Base-by-base conservation (phyloP, 2,113 vertebrate species). In the Chrysemys picta region DNA sequence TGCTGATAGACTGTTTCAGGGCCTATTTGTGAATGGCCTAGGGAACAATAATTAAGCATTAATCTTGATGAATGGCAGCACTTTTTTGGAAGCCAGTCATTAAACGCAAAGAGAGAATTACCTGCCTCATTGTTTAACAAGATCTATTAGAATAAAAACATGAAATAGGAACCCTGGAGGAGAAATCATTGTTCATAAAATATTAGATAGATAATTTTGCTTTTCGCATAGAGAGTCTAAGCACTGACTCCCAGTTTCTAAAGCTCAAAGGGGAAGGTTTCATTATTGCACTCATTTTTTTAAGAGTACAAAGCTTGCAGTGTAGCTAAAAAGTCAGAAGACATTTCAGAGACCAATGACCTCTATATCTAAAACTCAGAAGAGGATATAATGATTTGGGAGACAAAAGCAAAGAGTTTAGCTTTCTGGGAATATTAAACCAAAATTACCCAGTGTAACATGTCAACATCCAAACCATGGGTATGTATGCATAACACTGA, bases 21-120 rank as follows among this genome's bases (percentile, higher is more conserved):
- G 62, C 25, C 91, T 95, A 93, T 96, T 96, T 95, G 84, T 88
- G 80, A 97, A 93, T 94, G 93, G 93, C 90, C 93, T 75, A 89
- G 84, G 93, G 94, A 98, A 96, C 82, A 82, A 96, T 95, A 98
- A 98, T 98, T 98, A 93, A 98, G 95, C 96, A 96, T 94, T 97
- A 96, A 97, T 93, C 91, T 93, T 95, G 94, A 98, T 95, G 94
- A 98, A 94, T 82, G 89, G 92, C 94, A 92, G 93, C 85, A 69
- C 50, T 89, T 97, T 90, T 97, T 94, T 27, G 35, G 96, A 96
- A 93, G 56, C 78, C 75, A 93, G 62, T 87, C 89, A 97, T 97
- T 98, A 97, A 93, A 97, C 94, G 54, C 89, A 97, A 94, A 95
- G 84, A 57, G 90, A 92, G 81, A 94, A 56, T 97, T 97, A 96